Percentiles rank a stretch among this genome's conserved stretches.
Evolutionary conservation across 2,113 vertebrate genomes (phyloP).

Genomic region (Labeo rohita): DNA sequence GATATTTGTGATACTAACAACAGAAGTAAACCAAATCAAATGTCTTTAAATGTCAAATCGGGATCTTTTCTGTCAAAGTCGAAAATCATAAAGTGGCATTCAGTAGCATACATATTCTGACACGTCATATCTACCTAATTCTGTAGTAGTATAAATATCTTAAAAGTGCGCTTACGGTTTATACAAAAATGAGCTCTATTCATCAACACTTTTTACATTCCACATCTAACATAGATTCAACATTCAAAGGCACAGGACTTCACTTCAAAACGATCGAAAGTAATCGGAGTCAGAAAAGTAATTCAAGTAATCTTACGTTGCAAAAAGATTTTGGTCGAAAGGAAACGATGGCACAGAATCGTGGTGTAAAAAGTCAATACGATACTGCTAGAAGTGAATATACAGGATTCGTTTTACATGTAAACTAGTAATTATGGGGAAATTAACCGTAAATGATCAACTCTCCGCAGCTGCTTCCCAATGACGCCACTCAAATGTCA

Average conservation of each 20-base stretch:
- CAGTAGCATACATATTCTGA: slow-evolving; percentile 44
- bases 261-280: slow-evolving; percentile 57
- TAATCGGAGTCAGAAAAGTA: slow-evolving; percentile 54
- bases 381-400: slow-evolving; percentile 32
- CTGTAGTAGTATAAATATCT: slow-evolving; percentile 54
- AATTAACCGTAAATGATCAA: slow-evolving; percentile 17
- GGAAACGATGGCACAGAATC: slow-evolving; percentile 46
- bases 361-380: slow-evolving; percentile 37
- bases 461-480: not conserved
- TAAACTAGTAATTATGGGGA: slow-evolving; percentile 32
- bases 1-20: slow-evolving; percentile 48
- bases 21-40: slow-evolving; percentile 42
- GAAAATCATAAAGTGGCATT: slow-evolving; percentile 53
- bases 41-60: slow-evolving; percentile 19
- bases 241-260: slow-evolving; percentile 62
- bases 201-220: slow-evolving; percentile 57
- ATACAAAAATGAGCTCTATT: slow-evolving; percentile 61
- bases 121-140: slow-evolving; percentile 44
- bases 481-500: not conserved
- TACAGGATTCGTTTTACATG: slow-evolving; percentile 35
- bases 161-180: slow-evolving; percentile 56
- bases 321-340: slow-evolving; percentile 53
- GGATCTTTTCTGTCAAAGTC: slow-evolving; percentile 1
- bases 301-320: slow-evolving; percentile 61
- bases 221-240: slow-evolving; percentile 56